phyloP scores from a whole-genome alignment of 2,888 invertebrate genomes.

The Portevinia maculata region DNA sequence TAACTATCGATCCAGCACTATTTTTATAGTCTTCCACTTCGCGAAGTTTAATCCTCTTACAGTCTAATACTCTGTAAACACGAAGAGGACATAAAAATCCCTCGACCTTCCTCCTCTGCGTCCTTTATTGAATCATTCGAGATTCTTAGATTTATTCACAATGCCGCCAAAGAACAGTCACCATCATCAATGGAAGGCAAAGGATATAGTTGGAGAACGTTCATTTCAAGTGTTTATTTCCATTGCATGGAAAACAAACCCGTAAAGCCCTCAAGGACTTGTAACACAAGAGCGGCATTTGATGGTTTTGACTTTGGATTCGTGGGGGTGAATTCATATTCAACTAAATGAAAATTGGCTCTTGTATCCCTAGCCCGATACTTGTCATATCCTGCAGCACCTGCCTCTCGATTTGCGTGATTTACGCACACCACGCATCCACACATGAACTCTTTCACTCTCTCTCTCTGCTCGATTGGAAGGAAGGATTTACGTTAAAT shows the following conservation, averaged over 20 bases:
- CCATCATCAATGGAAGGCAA: conserved; percentile 26
- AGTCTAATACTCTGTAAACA: conserved; percentile 56
- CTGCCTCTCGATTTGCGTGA: conserved; percentile 70
- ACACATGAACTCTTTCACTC: conserved; percentile 44
- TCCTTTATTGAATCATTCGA: conserved; percentile 28
- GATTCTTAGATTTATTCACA: conserved; percentile 59
- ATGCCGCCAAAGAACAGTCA: conserved; percentile 24
- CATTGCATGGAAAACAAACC: conserved; percentile 52
- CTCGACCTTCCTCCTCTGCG: conserved; percentile 8
- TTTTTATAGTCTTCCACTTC: conserved; percentile 61
- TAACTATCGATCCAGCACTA: conserved; percentile 51
- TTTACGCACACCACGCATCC: conserved; percentile 67
- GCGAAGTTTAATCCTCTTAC: conserved; percentile 57
- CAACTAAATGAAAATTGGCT: conserved; percentile 59
- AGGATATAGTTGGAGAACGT: conserved; percentile 60
- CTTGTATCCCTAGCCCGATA: conserved; percentile 55
- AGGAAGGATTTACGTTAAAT: conserved; percentile 63
- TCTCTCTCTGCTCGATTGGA: conserved; percentile 54
- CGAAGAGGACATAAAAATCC: conserved; percentile 60
- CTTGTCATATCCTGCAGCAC: conserved; percentile 72
- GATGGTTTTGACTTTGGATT: conserved; percentile 17
- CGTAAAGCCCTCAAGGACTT: conserved; percentile 59
- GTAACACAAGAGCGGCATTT: conserved; percentile 50
- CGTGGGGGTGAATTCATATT: background rate
- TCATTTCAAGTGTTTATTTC: conserved; percentile 62